Percentiles rank a stretch among this genome's conserved stretches.
Conservation (phyloP, 2,113 vertebrate genomes). For the Castor canadensis region DNA sequence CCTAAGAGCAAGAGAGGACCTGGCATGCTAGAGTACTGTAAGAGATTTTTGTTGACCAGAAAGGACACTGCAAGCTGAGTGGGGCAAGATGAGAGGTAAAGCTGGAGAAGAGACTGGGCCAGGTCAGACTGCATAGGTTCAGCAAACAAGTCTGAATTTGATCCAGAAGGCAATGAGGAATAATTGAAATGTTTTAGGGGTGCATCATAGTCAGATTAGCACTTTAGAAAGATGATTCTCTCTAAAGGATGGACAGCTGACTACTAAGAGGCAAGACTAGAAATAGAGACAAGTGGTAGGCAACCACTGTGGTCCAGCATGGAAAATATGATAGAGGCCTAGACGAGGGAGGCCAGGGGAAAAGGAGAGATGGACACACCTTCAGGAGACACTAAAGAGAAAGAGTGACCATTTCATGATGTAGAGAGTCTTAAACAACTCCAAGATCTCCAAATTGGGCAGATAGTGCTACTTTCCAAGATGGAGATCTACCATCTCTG, state of each 20-base stretch:
- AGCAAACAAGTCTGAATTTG: background rate
- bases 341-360: rapidly evolving
- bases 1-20: background rate
- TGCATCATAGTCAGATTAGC: background rate
- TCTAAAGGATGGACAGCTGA: background rate
- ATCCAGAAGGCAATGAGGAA: background rate
- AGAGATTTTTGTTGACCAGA: too few species aligned
- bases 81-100: rapidly evolving
- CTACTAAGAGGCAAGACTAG: background rate
- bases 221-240: background rate
- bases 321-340: rapidly evolving
- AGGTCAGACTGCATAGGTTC: background rate
- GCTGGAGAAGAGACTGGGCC: background rate
- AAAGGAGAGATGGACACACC: background rate
- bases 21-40: background rate
- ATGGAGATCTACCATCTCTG: background rate
- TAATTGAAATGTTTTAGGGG: background rate
- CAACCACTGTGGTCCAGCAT: background rate
- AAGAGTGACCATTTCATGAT: background rate
- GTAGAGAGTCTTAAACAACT: background rate
- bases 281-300: background rate
- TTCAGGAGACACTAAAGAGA: background rate
- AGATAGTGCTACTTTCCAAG: rapidly evolving
- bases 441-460: too few species aligned
- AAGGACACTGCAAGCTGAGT: rapidly evolving